phyloP scores from a whole-genome alignment of 2,888 invertebrate species.

The Microplitis deprimator region DNA sequence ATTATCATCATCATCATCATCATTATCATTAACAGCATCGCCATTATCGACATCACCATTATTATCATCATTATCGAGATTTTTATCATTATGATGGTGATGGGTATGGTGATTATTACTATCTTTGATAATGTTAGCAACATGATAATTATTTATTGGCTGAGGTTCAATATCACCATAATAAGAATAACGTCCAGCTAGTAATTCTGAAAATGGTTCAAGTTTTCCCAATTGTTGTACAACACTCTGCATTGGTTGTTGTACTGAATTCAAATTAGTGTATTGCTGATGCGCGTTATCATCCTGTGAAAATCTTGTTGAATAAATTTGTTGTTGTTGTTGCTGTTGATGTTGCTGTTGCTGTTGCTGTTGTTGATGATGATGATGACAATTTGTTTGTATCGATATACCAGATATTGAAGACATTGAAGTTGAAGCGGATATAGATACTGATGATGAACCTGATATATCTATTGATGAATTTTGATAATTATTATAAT shows the following conservation, averaged over 20 bases:
- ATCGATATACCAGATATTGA: constrained; percentile 16
- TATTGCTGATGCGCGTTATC: constrained; percentile 77
- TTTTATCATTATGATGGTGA: neutral
- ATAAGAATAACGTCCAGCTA: constrained; percentile 75
- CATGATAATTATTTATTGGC: constrained; percentile 51
- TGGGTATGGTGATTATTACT: neutral
- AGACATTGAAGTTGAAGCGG: neutral
- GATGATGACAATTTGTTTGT: constrained; percentile 35
- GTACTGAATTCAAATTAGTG: constrained; percentile 78
- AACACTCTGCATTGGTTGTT: constrained; percentile 64
- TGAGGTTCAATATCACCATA: constrained; percentile 64
- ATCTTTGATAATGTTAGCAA: neutral
- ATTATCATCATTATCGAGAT: neutral
- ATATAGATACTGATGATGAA: neutral
- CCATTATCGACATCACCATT: neutral
- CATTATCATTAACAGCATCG: constrained; percentile 38
- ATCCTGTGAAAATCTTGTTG: constrained; percentile 62
- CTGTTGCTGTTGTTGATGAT: constrained; percentile 18
- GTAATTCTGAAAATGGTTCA: constrained; percentile 79
- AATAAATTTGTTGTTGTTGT: constrained; percentile 52
- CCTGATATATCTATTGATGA: constrained; percentile 8
- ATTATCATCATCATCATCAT: neutral
- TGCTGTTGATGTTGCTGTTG: constrained; percentile 29
- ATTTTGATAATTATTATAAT: constrained; percentile 48
- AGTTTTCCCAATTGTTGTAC: constrained; percentile 76